Evolutionary conservation across 2,113 vertebrate species (phyloP), one percentile per base, ranked within the genome.

Genomic region (Phalacrocorax pelagicus): DNA sequence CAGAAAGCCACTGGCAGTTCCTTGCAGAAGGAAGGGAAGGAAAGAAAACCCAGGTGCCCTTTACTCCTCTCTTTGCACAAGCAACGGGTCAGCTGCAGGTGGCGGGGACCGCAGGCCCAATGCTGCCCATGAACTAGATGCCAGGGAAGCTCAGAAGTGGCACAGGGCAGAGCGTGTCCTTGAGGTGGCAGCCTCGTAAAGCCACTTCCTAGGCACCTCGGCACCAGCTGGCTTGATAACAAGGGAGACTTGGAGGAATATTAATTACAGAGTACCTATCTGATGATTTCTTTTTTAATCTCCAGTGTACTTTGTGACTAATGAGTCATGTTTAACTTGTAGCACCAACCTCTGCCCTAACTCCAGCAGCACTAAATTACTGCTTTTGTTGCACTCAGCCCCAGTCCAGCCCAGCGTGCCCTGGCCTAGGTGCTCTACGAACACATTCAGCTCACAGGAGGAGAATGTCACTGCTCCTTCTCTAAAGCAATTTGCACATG

Each of bases 31-130:
- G 30, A 90, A 81, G 30, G 52, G 61, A 84, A 85, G 21, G 21
- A 74, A 73, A 59, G 51, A 1, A 55, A 1, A 19, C 16, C 27
- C 58, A 32, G 24, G 15, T 40, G 26, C 15, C 34, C 21, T 30
- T 40, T 30, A n/a, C 40, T 71, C 52, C 23, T 51, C 51, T 67
- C 29, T 49, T n/a, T 36, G 49, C 58, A 63, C 38, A 40, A 61
- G 12, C 1, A 57, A 69, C 3, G 29, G 30, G 11, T 47, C 52
- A 63, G 23, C 73, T 58, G 80, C 58, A 57, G 92, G 30, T n/a
- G 63, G 12, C 1, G 3, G 81, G 51, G 49, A 77, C 59, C n/a
- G 6, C 0, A 0, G 36, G 13, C 40, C 47, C 84, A 32, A 0
- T 2, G 7, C 34, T 74, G 36, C 27, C 46, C 57, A 3, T 11